Conservation (phyloP, 2,888 invertebrate species). For the Alcis repandata region DNA sequence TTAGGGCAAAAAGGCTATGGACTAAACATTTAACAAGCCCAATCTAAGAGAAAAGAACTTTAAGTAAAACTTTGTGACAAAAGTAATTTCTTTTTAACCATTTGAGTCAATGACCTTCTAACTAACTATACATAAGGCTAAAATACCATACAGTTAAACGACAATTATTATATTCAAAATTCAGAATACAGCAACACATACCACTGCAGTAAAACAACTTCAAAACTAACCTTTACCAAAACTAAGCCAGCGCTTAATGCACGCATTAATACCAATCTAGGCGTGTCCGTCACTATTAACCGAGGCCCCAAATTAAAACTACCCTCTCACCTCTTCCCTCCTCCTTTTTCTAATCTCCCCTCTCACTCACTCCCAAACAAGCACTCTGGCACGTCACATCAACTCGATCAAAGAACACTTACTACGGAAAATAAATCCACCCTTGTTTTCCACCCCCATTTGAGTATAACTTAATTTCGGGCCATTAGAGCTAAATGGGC, state of each 20-base stretch:
- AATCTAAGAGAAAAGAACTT: no score
- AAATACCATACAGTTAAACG: no score
- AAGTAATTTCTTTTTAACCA: no score
- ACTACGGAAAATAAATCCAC: constrained; percentile 49
- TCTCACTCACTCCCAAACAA: background rate
- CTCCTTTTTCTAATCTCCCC: background rate
- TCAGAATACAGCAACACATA: no score
- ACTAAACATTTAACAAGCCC: no score
- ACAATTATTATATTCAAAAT: no score
- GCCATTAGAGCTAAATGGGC: constrained; percentile 74
- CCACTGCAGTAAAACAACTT: no score
- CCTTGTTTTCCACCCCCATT: constrained; percentile 58
- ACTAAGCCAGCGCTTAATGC: background rate
- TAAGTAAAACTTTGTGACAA: no score
- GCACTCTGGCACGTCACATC: constrained; percentile 45
- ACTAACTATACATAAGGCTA: no score
- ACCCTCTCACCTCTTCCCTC: background rate
- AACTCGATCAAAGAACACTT: constrained; percentile 52
- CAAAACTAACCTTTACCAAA: no score
- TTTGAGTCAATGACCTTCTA: no score
- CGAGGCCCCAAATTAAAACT: constrained; percentile 7
- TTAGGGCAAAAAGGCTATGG: no score
- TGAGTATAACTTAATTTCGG: constrained; percentile 77
- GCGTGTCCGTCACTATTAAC: constrained; percentile 9
- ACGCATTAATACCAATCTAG: constrained; percentile 6